Conservation (phyloP, 2,797 vertebrate genomes). For the Sorex maritimensis region DNA sequence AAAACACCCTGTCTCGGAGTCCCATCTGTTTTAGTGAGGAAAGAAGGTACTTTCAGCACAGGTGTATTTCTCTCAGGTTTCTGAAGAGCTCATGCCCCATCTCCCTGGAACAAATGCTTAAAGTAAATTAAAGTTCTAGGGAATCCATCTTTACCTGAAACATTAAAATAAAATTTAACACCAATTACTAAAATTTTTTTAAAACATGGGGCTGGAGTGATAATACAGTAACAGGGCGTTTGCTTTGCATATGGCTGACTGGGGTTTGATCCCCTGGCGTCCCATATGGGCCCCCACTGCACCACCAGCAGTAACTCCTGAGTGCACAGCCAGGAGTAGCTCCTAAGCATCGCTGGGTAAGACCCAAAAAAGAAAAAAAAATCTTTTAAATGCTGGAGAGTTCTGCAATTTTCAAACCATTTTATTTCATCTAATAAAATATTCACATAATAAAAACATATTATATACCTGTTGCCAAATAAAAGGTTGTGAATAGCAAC, state of each 20-base stretch:
- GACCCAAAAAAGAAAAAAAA: background rate
- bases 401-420: slow-evolving; percentile 31
- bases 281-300: no score
- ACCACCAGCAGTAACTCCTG: no score
- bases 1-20: no score
- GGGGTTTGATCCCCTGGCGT: no score
- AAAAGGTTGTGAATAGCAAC: background rate
- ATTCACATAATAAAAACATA: background rate
- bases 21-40: background rate
- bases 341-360: no score
- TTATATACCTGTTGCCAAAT: background rate
- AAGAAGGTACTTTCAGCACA: background rate
- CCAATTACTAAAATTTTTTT: background rate
- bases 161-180: slow-evolving; percentile 62
- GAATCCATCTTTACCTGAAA: background rate
- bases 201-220: no score
- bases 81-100: background rate
- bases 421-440: slow-evolving; percentile 66
- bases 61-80: background rate
- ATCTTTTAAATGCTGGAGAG: slow-evolving; percentile 17
- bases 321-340: no score
- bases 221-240: no score
- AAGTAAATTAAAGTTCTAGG: background rate
- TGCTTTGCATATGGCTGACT: no score
- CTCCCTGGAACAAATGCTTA: background rate